Evolutionary conservation across 2,113 vertebrate genomes (phyloP).

Genomic region (Synchiropus splendidus): DNA sequence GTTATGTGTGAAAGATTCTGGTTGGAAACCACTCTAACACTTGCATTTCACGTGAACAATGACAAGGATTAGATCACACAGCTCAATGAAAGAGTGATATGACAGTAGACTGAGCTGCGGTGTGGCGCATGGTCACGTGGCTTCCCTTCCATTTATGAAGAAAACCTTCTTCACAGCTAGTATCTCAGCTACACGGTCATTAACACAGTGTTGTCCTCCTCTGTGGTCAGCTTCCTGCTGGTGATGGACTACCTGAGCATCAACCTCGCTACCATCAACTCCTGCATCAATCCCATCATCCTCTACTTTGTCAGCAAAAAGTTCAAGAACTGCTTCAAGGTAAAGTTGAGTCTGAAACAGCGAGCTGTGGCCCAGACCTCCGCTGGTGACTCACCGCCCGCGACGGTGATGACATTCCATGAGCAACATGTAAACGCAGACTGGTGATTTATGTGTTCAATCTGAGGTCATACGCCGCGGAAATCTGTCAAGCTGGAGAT

Average conservation of each 20-base stretch:
- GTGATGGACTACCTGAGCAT: slow-evolving; percentile 84
- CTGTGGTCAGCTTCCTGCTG: slow-evolving; percentile 78
- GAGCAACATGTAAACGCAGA: slow-evolving; percentile 34
- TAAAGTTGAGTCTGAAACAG: slow-evolving; percentile 44
- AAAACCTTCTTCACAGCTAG: too few relatives aligned
- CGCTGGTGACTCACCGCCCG: slow-evolving; percentile 20
- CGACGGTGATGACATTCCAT: slow-evolving; percentile 19
- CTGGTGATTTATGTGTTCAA: slow-evolving; percentile 42
- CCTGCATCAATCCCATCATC: slow-evolving; percentile 97
- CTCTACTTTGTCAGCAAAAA: slow-evolving; percentile 99
- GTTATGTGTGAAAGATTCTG: too few relatives aligned
- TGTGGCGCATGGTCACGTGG: too few relatives aligned
- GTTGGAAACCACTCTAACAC: too few relatives aligned
- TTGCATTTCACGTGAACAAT: too few relatives aligned
- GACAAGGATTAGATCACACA: too few relatives aligned
- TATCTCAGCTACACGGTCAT: neutral
- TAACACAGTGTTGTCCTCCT: slow-evolving; percentile 9
- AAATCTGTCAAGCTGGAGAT: slow-evolving; percentile 35
- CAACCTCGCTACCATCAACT: slow-evolving; percentile 92
- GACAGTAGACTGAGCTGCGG: too few relatives aligned
- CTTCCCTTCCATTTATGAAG: too few relatives aligned
- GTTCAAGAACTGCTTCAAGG: slow-evolving; percentile 99
- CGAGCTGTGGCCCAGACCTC: neutral
- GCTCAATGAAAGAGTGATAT: too few relatives aligned
- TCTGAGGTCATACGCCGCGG: slow-evolving; percentile 32